These are phyloP conservation scores for Eudyptes chrysolophus DNA, from an alignment of 2,113 vertebrate genomes.

Conservation along the genomic window DNA sequence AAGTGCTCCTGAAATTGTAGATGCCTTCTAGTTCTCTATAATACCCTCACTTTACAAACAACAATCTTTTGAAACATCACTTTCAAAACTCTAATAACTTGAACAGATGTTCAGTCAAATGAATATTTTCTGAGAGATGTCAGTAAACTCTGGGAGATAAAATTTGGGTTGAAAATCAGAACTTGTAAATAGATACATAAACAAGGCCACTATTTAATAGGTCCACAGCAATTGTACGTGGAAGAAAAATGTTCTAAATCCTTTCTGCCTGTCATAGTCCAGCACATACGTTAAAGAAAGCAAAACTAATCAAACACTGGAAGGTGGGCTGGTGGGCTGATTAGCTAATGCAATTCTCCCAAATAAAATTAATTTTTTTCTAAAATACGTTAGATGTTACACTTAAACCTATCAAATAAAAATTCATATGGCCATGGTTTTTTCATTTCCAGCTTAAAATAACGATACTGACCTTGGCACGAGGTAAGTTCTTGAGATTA, in stretches of 20 bases:
- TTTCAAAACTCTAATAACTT: neutral
- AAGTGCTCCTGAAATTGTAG: neutral
- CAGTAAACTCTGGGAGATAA: neutral
- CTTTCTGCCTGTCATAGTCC: neutral
- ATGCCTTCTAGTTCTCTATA: neutral
- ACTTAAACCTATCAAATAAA: neutral
- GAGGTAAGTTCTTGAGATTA: constrained; percentile 59
- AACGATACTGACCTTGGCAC: constrained; percentile 26
- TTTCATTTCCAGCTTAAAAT: constrained; percentile 51
- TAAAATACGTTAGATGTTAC: neutral
- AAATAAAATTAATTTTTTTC: neutral
- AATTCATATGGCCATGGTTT: neutral
- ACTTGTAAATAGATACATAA: neutral
- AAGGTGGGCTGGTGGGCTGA: neutral
- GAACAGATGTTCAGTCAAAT: neutral
- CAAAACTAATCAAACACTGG: neutral
- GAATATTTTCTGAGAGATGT: neutral
- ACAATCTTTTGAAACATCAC: neutral
- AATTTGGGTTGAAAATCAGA: neutral
- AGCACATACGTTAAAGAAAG: neutral
- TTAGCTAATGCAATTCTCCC: neutral
- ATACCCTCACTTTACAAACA: neutral
- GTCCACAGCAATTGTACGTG: neutral
- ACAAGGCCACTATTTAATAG: neutral
- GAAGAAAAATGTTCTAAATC: neutral